Evolutionary conservation across 2,888 invertebrate genomes (phyloP).

Genomic region (Mactromeris polynyma): DNA sequence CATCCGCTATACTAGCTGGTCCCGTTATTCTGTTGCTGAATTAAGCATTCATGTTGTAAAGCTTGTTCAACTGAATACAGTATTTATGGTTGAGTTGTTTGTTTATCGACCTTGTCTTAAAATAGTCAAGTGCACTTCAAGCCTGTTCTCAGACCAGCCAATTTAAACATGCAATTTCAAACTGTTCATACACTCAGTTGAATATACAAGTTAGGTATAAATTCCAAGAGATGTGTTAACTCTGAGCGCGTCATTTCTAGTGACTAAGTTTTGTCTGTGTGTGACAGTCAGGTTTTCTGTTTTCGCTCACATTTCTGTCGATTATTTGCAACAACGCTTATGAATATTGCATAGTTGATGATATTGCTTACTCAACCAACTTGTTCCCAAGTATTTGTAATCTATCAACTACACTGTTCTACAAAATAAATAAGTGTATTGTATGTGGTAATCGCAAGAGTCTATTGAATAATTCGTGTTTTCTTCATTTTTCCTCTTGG

Average conservation of each 20-base stretch:
- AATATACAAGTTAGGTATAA: not conserved
- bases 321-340: not conserved
- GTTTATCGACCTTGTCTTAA: not conserved
- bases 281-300: not conserved
- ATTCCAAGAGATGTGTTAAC: not conserved
- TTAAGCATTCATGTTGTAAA: too few relatives aligned
- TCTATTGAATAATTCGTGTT: too few relatives aligned
- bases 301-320: not conserved
- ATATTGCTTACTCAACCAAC: not conserved
- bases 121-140: not conserved
- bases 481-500: not conserved
- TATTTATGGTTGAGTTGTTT: too few relatives aligned
- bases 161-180: not conserved
- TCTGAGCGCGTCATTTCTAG: not conserved
- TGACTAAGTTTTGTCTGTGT: not conserved
- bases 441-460: too few relatives aligned
- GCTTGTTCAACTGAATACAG: too few relatives aligned
- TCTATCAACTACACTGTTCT: not conserved
- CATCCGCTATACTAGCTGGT: too few relatives aligned
- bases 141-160: not conserved
- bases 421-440: not conserved
- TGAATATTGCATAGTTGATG: slow-evolving; percentile 6
- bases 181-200: not conserved
- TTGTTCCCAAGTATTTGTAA: slow-evolving; percentile 2
- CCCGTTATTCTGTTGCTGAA: too few relatives aligned